Evolutionary conservation across 2,113 vertebrate species (phyloP), one percentile per base, ranked within the genome.

Genomic region (Lasiurus borealis): DNA sequence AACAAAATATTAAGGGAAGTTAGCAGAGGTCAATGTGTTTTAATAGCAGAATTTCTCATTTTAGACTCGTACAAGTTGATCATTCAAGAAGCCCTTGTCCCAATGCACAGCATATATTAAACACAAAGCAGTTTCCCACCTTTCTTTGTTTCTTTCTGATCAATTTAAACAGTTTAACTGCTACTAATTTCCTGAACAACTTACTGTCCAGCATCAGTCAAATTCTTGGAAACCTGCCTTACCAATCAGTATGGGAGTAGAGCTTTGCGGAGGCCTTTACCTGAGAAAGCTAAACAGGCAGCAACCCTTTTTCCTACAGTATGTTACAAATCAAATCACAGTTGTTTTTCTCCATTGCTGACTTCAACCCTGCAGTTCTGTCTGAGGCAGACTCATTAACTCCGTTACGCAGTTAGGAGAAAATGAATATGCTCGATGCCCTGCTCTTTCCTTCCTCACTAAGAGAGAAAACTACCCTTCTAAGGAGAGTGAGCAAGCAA

Each of bases 81-180:
- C 3, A 27, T 86, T 91, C 68, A 36, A 59, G 77, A 93, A 85
- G 40, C 19, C 87, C 31, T 40, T 40, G 4, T 68, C 34, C 34
- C n/a, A 57, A 7, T 54, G 11, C 25, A 68, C 6, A 4, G 2
- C 8, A 86, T 19, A 71, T 8, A 81, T 1, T 0, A 69, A 8
- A 77, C 9, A 83, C 10, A 57, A 0, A 91, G 64, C 14, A 83
- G 29, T n/a, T 72, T 16, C 27, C 46, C 36, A 76, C 13, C 27
- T 78, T 80, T n/a, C 10, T 92, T 77, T 62, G 16, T 64, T 92
- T 72, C 57, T 75, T 96, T 93, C 59, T 75, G 12, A 54, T 64
- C 34, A 75, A 31, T n/a, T 88, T 57, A 46, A 71, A 50, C 6
- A 68, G 46, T 36, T 23, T 86, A 83, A 87, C 27, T 48, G 25